A percentile compares a stretch with the other conserved stretches of the same genome.
Conservation (phyloP, 2,113 vertebrate genomes). For the Pangasianodon gigas region DNA sequence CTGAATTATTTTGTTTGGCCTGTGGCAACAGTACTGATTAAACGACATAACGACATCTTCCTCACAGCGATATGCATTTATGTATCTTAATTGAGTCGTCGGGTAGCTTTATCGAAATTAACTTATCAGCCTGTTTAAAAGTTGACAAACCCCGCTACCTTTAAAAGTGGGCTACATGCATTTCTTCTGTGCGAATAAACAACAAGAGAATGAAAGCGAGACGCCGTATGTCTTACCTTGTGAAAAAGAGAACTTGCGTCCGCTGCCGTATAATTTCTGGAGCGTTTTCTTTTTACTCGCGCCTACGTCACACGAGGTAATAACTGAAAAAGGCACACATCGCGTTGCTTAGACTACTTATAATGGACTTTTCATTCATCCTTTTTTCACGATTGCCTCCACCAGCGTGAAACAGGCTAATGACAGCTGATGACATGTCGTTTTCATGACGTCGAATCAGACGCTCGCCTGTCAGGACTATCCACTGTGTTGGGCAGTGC, state of each 20-base stretch:
- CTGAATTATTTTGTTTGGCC: neutral
- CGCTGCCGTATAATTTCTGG: constrained; percentile 20
- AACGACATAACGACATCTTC: neutral
- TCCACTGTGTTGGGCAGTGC: too few relatives aligned
- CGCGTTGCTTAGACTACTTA: neutral
- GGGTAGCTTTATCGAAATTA: neutral
- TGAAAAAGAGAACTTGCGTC: constrained; percentile 1
- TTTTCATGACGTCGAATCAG: neutral
- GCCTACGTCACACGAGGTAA: constrained; percentile 12
- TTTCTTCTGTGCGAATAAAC: neutral
- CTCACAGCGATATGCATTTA: neutral
- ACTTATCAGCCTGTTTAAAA: neutral
- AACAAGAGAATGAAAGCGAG: neutral
- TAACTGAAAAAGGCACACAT: neutral
- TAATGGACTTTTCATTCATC: neutral
- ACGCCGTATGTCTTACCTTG: constrained; percentile 27
- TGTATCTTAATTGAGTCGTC: neutral
- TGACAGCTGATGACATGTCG: neutral
- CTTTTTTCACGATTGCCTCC: neutral
- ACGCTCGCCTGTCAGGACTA: neutral
- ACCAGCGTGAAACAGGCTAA: too few relatives aligned
- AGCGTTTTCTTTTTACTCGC: constrained; percentile 2
- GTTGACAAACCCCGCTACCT: neutral
- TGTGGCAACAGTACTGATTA: neutral
- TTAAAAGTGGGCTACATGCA: neutral